These are phyloP conservation scores for Petrocephalus schoutedeni DNA, from an alignment of 2,797 vertebrate species.

Conservation along the genomic window DNA sequence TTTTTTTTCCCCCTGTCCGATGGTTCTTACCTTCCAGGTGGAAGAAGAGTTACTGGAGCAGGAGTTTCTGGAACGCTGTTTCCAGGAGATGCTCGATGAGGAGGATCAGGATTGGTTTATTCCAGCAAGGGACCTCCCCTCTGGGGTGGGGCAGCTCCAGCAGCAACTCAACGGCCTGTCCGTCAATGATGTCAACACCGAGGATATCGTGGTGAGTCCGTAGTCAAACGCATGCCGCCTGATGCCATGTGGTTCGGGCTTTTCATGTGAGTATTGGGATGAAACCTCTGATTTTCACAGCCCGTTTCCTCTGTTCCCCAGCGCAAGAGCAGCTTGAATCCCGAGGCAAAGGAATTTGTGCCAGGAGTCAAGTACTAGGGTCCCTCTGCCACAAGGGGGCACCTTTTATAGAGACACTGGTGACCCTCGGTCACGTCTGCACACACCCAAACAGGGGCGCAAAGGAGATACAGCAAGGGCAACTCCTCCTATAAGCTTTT, in stretches of 20 bases:
- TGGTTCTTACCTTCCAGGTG: constrained; percentile 60
- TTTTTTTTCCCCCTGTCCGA: neutral
- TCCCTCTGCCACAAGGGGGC: constrained; percentile 54
- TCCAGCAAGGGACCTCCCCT: constrained; percentile 84
- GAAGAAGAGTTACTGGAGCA: constrained; percentile 94
- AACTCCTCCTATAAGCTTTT: constrained; percentile 62
- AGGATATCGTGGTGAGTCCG: constrained; percentile 85
- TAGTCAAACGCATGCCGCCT: neutral
- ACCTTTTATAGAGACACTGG: constrained; percentile 47
- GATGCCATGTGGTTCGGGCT: neutral
- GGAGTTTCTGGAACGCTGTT: constrained; percentile 93
- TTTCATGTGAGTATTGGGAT: neutral
- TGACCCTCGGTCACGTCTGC: constrained; percentile 46
- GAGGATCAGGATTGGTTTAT: constrained; percentile 98
- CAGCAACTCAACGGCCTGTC: constrained; percentile 89
- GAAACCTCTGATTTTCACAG: neutral
- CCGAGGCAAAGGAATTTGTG: constrained; percentile 94
- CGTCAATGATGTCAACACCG: constrained; percentile 65
- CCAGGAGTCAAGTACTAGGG: constrained; percentile 96
- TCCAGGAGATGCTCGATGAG: constrained; percentile 98
- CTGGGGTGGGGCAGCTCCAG: constrained; percentile 83
- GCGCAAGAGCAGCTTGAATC: constrained; percentile 97
- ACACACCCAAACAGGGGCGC: constrained; percentile 53
- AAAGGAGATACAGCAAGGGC: constrained; percentile 59
- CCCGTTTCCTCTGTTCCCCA: constrained; percentile 46